Percentiles rank a stretch among this genome's conserved stretches.
Conservation (phyloP, 53 echinoderm and acorn worm species). For the Echinometra lucunter region DNA sequence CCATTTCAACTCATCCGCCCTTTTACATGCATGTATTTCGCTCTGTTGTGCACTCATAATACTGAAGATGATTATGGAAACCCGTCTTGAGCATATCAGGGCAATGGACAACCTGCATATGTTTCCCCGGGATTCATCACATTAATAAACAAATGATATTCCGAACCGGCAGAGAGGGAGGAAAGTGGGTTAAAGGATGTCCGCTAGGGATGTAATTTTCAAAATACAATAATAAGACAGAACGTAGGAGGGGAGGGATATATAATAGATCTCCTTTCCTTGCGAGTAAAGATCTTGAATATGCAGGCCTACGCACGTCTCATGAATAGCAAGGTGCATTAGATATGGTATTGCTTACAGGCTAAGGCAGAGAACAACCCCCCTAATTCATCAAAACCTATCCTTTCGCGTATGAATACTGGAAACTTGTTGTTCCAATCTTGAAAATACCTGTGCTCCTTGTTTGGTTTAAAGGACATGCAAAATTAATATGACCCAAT, state of each 20-base stretch:
- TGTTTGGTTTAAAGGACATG: neutral
- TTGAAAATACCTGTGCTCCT: neutral
- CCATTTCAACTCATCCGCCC: no score
- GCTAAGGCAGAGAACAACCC: neutral
- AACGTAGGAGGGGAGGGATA: neutral
- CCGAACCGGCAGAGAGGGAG: neutral
- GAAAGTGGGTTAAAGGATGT: conserved; percentile 5
- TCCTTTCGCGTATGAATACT: neutral
- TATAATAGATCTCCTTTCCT: neutral
- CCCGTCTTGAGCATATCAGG: neutral
- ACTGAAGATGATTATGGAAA: neutral
- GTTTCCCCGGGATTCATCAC: conserved; percentile 1
- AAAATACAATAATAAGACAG: neutral
- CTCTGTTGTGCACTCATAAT: neutral
- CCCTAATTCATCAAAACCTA: neutral
- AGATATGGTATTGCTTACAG: neutral
- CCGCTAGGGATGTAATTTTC: neutral
- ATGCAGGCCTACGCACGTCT: conserved; percentile 46
- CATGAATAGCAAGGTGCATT: neutral
- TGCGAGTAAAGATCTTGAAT: neutral
- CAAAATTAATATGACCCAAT: neutral
- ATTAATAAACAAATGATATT: conserved; percentile 15
- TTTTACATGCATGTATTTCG: no score
- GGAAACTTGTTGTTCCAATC: neutral
- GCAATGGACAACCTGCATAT: neutral